phyloP scores from a whole-genome alignment of 1,140 invertebrate species.

The Lasioglossum baleicum region DNA sequence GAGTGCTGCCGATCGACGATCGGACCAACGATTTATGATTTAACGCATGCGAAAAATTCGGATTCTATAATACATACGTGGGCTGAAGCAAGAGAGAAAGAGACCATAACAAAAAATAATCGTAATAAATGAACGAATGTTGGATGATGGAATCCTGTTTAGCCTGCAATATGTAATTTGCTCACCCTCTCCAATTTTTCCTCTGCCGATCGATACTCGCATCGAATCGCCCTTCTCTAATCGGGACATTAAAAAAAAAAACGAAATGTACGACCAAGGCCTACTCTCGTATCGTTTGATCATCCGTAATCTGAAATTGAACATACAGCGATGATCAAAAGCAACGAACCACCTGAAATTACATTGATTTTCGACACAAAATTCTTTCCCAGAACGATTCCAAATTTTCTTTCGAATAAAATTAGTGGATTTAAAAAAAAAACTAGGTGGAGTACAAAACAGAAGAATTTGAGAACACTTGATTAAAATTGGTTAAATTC shows the following conservation, averaged over 20 bases:
- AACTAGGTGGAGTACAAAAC: too few species aligned
- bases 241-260: not conserved
- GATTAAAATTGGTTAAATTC: too few species aligned
- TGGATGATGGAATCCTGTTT: conserved; percentile 45
- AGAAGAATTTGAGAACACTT: too few species aligned
- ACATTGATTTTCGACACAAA: too few species aligned
- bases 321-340: not conserved
- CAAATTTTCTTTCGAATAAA: too few species aligned
- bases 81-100: conserved; percentile 40
- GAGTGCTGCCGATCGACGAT: conserved; percentile 59
- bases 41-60: conserved; percentile 58
- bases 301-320: not conserved
- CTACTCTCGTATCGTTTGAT: conserved; percentile 31
- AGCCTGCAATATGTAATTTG: conserved; percentile 54
- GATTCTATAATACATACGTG: conserved; percentile 43
- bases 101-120: not conserved
- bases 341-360: too few species aligned
- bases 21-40: conserved; percentile 57
- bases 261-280: conserved; percentile 26
- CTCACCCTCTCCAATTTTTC: conserved; percentile 59
- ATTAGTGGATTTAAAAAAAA: too few species aligned
- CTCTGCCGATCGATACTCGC: conserved; percentile 33
- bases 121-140: conserved; percentile 51
- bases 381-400: too few species aligned
- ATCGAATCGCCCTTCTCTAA: conserved; percentile 12